Conservation (phyloP, 2,113 vertebrate genomes). For the Synodontis membranacea region DNA sequence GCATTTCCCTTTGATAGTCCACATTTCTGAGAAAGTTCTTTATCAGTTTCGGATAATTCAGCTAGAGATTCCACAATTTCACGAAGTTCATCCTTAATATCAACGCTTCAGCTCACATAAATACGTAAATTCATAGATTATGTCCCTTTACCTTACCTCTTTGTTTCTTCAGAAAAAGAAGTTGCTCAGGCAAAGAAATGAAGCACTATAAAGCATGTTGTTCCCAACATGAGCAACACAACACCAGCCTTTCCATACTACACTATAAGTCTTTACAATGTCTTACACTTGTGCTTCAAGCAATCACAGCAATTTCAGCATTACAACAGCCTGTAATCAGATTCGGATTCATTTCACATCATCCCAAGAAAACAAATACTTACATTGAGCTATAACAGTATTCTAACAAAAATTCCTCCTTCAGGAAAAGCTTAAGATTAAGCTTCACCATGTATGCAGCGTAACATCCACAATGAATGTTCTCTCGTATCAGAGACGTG, state of each 20-base stretch:
- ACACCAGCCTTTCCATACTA: background rate
- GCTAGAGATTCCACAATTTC: no score
- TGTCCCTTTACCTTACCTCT: background rate
- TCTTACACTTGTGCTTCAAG: background rate
- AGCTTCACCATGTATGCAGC: background rate
- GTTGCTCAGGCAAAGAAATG: background rate
- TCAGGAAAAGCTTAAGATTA: background rate
- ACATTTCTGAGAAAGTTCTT: background rate
- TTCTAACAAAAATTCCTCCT: background rate
- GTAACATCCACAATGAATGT: background rate
- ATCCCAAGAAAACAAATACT: background rate
- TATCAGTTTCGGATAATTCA: background rate
- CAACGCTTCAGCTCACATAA: background rate
- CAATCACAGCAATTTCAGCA: background rate
- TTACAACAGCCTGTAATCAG: background rate
- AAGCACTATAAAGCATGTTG: background rate
- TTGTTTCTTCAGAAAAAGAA: background rate
- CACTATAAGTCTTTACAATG: background rate
- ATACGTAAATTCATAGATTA: background rate
- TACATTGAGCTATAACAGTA: background rate
- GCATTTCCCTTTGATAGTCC: background rate
- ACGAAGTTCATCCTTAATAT: no score
- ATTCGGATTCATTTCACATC: background rate
- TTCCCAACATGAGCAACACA: background rate
- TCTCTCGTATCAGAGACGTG: background rate